A percentile compares a stretch with the other conserved stretches of the same genome.
phyloP scores from a whole-genome alignment of 2,113 vertebrate genomes.

The Pygoscelis antarcticus region DNA sequence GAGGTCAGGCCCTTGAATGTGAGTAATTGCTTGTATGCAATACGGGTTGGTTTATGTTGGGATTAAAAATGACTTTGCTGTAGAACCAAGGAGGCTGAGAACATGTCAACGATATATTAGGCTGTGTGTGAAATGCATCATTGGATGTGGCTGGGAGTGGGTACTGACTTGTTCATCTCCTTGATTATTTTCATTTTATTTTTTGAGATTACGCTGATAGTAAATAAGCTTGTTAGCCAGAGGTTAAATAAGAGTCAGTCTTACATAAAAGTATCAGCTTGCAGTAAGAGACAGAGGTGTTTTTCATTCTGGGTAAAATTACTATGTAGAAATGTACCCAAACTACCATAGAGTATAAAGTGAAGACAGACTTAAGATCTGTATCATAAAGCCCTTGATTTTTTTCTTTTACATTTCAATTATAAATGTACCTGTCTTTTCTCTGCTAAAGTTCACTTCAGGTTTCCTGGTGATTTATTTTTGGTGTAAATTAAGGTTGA shows the following conservation, averaged over 20 bases:
- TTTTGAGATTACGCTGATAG: neutral
- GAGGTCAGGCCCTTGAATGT: neutral
- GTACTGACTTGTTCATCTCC: neutral
- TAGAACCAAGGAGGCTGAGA: neutral
- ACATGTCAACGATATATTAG: fast-evolving
- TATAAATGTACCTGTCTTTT: neutral
- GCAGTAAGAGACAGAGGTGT: neutral
- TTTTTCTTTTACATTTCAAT: neutral
- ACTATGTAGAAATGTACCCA: neutral
- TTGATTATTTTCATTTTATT: neutral
- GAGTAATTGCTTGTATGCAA: neutral
- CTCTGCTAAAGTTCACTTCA: neutral
- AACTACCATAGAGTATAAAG: neutral
- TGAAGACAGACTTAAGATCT: neutral
- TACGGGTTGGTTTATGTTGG: neutral
- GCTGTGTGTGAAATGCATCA: neutral
- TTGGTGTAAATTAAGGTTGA: neutral
- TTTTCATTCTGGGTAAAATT: neutral
- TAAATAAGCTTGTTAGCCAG: neutral
- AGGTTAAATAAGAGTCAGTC: neutral
- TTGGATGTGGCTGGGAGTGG: neutral
- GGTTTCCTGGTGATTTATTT: neutral
- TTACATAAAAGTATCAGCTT: neutral
- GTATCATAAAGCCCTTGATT: neutral
- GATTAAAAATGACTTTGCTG: neutral